phyloP scores from a whole-genome alignment of 1,140 invertebrate genomes.

The Drosophila melanica region DNA sequence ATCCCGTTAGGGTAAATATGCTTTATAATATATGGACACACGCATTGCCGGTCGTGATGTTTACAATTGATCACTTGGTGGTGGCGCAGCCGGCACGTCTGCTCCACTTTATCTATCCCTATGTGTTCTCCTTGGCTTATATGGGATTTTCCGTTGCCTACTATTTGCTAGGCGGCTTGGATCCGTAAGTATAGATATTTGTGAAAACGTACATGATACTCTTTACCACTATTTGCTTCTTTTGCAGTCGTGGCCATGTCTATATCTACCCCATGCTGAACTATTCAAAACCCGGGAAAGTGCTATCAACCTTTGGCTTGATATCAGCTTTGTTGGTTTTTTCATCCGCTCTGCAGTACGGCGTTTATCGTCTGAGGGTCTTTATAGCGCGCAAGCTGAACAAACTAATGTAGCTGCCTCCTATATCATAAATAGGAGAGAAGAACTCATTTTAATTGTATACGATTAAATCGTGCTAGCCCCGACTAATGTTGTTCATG shows the following conservation, averaged over 20 bases:
- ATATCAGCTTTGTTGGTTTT: neutral
- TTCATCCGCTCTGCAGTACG: slow-evolving; percentile 39
- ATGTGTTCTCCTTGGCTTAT: slow-evolving; percentile 86
- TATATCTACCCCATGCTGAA: slow-evolving; percentile 47
- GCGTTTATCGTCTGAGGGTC: slow-evolving; percentile 49
- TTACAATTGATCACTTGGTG: slow-evolving; percentile 88
- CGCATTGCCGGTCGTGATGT: slow-evolving; percentile 88
- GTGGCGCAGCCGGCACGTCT: slow-evolving; percentile 88
- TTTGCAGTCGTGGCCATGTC: slow-evolving; percentile 17
- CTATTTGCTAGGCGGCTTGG: slow-evolving; percentile 87
- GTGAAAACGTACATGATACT: neutral
- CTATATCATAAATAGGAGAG: neutral
- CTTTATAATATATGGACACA: slow-evolving; percentile 88
- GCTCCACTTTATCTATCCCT: slow-evolving; percentile 88
- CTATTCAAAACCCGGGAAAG: neutral
- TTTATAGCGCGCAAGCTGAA: slow-evolving; percentile 37
- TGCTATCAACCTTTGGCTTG: accelerated
- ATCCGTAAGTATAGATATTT: slow-evolving; percentile 83
- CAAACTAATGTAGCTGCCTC: slow-evolving; percentile 21
- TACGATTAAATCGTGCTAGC: slow-evolving; percentile 20
- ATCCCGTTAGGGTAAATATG: neutral
- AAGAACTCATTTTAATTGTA: slow-evolving; percentile 9
- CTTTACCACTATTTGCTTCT: neutral
- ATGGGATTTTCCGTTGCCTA: slow-evolving; percentile 88
- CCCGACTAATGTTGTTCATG: slow-evolving; percentile 7